Base-by-base conservation (phyloP, 2,888 invertebrate genomes). In the Stenichneumon culpator region DNA sequence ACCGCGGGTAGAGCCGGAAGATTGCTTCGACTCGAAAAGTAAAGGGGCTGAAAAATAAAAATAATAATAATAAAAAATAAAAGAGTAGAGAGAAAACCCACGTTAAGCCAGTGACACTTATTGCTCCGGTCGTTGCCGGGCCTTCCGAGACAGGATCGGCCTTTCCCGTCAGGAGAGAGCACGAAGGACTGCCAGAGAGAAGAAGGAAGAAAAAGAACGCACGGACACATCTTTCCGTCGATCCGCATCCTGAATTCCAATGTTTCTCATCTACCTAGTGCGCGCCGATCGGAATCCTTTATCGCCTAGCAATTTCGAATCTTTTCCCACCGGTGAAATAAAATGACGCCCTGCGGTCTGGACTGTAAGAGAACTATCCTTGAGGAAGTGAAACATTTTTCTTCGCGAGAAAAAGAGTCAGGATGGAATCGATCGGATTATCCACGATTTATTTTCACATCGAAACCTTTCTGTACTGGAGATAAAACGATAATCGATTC, bases 101-200 rank as follows among this genome's bases (percentile, higher is more conserved):
- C 88, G 91, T 88, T 89, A 87, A 87, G 87, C 87, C 86, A 87
- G 83, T 91, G 92, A 92, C 92, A 91, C 88, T 92, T 92, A 92
- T 92, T 92, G 90, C 91, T 70, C 79, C 69, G 75, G 78, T 85
- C 86, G 79, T 44, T 72, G 63, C 52, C 47, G 68, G 16, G 65
- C 74, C 81, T 81, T 54, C 19, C 67, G 60, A 63, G 69, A 72
- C 54, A 74, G 63, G 47, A 72, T 73, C 28, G 60, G 44, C 67
- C 39, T 68, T 81, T 86, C 73, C 77, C 28, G 70, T 32, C 63
- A 50, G 9, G 44, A 50, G 11, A 36, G 25, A 19, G 44, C 54
- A n/a, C n/a, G 68, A 68, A 73, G 22, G 36, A 6, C 16, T 32
- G 63, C 28, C 57, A 75, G 63, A 68, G 16, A 50, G 52, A 11